phyloP scores from a whole-genome alignment of 2,797 vertebrate genomes.

The Nasua narica region DNA sequence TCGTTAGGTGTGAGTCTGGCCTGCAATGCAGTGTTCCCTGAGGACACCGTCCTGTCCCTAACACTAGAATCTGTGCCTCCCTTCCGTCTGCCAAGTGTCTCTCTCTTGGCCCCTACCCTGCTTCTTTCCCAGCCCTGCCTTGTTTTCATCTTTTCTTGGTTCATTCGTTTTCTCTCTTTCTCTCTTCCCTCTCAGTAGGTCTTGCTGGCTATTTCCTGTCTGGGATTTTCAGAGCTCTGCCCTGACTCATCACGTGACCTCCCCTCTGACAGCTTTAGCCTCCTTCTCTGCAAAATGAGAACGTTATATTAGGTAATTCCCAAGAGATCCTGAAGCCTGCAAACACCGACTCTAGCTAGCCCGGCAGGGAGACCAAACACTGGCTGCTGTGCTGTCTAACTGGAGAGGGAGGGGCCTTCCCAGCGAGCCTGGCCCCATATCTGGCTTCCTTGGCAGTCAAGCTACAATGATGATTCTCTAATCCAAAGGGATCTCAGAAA shows the following conservation, averaged over 20 bases:
- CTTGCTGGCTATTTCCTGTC: not conserved
- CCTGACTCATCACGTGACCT: not conserved
- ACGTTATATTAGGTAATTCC: not conserved
- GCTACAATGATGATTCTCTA: not conserved
- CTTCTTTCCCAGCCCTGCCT: conserved; percentile 29
- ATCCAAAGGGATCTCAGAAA: not conserved
- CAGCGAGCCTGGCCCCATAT: not conserved
- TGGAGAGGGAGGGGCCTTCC: not conserved
- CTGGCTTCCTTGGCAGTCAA: not conserved
- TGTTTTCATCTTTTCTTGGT: not conserved
- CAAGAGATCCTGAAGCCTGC: not conserved
- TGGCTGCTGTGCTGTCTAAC: not conserved
- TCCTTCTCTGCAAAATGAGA: conserved; percentile 37
- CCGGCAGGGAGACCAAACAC: not conserved
- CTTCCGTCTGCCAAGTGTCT: not conserved
- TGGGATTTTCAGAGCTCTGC: conserved; percentile 23
- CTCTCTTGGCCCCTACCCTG: not conserved
- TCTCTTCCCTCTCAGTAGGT: not conserved
- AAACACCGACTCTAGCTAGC: not conserved
- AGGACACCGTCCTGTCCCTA: not conserved
- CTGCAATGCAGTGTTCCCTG: not conserved
- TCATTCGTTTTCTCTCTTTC: not conserved
- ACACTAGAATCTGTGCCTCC: not conserved
- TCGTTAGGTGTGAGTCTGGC: not conserved
- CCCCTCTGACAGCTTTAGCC: not conserved